phyloP scores from a whole-genome alignment of 2,113 vertebrate genomes.

The Muntiacus reevesi region DNA sequence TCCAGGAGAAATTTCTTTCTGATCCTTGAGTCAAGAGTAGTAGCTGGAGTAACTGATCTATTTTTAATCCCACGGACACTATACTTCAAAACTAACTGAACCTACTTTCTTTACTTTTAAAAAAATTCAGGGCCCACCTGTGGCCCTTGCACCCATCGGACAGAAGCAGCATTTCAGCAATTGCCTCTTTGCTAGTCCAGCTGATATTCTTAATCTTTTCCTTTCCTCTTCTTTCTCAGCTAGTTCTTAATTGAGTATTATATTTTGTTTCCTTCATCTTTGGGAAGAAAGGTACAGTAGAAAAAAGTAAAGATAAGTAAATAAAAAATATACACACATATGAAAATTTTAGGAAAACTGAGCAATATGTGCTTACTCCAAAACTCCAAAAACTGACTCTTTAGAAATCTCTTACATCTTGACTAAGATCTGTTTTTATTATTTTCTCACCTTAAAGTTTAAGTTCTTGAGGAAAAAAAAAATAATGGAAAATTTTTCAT shows the following conservation, averaged over 20 bases:
- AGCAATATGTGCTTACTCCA: background rate
- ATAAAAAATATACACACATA: background rate
- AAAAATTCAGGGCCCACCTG: background rate
- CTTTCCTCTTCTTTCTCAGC: background rate
- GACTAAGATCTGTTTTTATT: background rate
- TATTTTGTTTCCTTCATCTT: background rate
- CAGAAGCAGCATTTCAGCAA: background rate
- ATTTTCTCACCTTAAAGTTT: constrained; percentile 12
- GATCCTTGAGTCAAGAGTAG: background rate
- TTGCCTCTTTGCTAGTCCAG: background rate
- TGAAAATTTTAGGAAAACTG: background rate
- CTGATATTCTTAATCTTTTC: background rate
- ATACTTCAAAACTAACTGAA: background rate
- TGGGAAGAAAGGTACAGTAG: background rate
- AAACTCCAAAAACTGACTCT: background rate
- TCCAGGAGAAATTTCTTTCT: background rate
- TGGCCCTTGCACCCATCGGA: background rate
- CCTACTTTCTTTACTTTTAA: background rate
- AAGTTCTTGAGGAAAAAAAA: background rate
- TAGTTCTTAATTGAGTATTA: background rate
- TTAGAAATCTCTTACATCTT: background rate
- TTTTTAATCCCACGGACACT: background rate
- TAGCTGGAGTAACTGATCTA: background rate
- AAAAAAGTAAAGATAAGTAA: background rate
- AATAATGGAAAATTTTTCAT: background rate